Conservation (phyloP, 2,888 invertebrate genomes). For the Ophraella communa region DNA sequence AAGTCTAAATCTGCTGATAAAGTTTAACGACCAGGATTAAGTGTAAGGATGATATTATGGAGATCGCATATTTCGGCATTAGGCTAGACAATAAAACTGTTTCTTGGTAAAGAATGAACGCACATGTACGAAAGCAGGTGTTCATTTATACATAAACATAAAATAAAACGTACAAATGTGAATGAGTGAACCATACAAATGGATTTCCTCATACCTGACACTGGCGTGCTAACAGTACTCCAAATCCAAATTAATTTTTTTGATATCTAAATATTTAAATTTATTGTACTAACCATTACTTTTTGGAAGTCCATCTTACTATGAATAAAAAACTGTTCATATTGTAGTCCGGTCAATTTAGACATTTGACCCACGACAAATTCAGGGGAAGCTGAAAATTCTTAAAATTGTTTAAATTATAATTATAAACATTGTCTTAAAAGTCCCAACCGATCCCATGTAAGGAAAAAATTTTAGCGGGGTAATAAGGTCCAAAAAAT, state of each 20-base stretch:
- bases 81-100: conserved; percentile 23
- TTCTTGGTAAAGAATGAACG: conserved; percentile 16
- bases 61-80: neutral
- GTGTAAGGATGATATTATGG: neutral
- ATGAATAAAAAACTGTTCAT: no score
- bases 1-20: neutral
- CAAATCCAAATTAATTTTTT: neutral
- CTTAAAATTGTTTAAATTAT: no score
- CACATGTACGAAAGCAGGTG: conserved; percentile 15
- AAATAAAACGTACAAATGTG: conserved; percentile 32
- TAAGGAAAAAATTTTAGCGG: no score
- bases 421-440: no score
- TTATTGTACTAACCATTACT: no score
- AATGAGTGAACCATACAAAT: conserved; percentile 28
- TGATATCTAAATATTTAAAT: neutral
- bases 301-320: no score
- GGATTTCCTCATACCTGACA: conserved; percentile 24
- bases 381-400: no score
- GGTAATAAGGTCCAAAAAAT: no score
- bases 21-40: neutral
- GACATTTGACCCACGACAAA: no score
- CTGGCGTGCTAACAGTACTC: conserved; percentile 2
- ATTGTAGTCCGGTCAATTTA: no score
- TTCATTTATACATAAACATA: conserved; percentile 26
- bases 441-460: no score